Conservation (phyloP, 2,888 invertebrate genomes). For the Sylvicola cinctus region DNA sequence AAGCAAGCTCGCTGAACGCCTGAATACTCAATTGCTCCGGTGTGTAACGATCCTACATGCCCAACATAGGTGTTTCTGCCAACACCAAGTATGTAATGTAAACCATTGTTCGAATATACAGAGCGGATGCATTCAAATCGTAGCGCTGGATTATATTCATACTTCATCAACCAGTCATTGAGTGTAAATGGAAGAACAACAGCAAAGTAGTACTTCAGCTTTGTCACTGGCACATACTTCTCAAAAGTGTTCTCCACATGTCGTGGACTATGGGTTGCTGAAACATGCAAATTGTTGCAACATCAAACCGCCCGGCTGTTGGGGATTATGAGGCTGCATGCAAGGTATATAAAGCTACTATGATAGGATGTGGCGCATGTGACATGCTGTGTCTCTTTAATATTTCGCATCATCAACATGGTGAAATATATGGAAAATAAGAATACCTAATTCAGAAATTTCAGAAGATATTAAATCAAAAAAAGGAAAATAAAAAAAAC, state of each 20-base stretch:
- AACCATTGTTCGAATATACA: conserved; percentile 91
- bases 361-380: too few relatives aligned
- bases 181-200: conserved; percentile 95
- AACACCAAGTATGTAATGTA: conserved; percentile 91
- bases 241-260: conserved; percentile 65
- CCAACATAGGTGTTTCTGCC: conserved; percentile 82
- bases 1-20: conserved; percentile 85
- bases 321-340: too few relatives aligned
- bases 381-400: too few relatives aligned
- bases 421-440: too few relatives aligned
- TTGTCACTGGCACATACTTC: conserved; percentile 71
- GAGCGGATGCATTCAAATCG: conserved; percentile 93
- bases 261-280: conserved; percentile 31
- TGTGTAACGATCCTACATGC: conserved; percentile 66
- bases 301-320: too few relatives aligned
- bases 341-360: too few relatives aligned
- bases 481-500: too few relatives aligned
- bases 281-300: conserved; percentile 22
- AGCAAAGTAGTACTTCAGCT: conserved; percentile 93
- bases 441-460: too few relatives aligned
- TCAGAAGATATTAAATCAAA: too few relatives aligned
- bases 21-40: conserved; percentile 92
- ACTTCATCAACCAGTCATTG: conserved; percentile 81
- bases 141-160: conserved; percentile 80
- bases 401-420: too few relatives aligned